Evolutionary conservation across 1,140 invertebrate species (phyloP).

Genomic region (Tetragnatha versicolor): DNA sequence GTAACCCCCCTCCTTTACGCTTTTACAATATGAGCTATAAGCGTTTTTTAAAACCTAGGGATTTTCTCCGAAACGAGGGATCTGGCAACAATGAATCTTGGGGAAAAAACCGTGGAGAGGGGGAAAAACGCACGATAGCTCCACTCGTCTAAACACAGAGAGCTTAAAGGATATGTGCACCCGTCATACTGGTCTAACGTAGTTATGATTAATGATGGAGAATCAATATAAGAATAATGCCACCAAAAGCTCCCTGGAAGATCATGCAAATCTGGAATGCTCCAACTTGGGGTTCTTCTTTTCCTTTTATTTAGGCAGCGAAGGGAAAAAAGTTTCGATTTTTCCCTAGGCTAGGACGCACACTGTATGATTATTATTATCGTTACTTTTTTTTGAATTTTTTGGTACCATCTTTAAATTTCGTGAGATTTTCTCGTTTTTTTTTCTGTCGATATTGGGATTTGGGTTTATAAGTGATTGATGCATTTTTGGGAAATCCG

Average conservation of each 20-base stretch:
- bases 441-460: too few relatives aligned
- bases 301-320: neutral
- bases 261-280: conserved; percentile 33
- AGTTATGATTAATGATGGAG: conserved; percentile 37
- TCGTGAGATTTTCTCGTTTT: too few relatives aligned
- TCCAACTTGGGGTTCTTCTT: too few relatives aligned
- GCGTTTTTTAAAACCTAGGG: conserved; percentile 22
- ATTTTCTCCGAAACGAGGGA: neutral
- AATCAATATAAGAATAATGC: conserved; percentile 42
- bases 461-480: too few relatives aligned
- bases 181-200: conserved; percentile 20
- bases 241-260: neutral
- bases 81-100: neutral
- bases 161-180: conserved; percentile 15
- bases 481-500: too few relatives aligned
- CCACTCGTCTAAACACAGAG: conserved; percentile 22
- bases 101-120: neutral
- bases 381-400: too few relatives aligned
- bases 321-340: neutral
- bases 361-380: too few relatives aligned
- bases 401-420: too few relatives aligned
- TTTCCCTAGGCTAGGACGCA: too few relatives aligned
- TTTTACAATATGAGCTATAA: neutral
- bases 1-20: neutral
- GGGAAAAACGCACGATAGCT: neutral